Base-by-base conservation (phyloP, 1,140 invertebrate genomes). In the Drosophila parabipectinata region DNA sequence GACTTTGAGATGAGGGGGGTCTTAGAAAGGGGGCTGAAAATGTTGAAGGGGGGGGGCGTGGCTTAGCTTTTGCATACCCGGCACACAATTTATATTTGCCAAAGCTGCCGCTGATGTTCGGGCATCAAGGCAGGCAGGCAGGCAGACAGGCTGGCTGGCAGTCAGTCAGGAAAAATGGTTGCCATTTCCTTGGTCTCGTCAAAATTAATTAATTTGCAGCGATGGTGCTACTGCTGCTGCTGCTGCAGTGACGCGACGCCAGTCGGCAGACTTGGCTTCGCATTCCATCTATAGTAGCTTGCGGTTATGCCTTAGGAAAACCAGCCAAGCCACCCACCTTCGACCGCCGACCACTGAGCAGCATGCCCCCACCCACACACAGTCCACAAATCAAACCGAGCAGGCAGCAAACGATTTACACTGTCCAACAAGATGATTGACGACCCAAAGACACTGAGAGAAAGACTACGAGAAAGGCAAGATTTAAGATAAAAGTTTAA, bases 191-290 rank as follows among this genome's bases (percentile, higher is more conserved):
- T 75, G 51, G 74, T 45, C 79, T 88, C 83, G 83, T 88, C 83
- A 87, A 87, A 87, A 87, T 87, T 87, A 87, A 87, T 87, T 87
- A 87, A 87, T 87, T 87, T 87, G 72, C 76, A 77, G 77, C 74
- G 21, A 21, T 21, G 21, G 21, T 21, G 21, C 21, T 21, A 21
- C 21, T 21, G 21, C 21, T 21, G 57, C 44, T 53, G 59, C 63
- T 54, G 41, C 56, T 15, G 15, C 15, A 57, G 52, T 56, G 30
- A 47, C 61, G 82, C 76, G 54, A 67, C 71, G 62, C 54, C 59
- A 72, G 24, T 14, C 71, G 63, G 57, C 44, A 47, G 74, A 26
- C 51, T 57, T 58, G 21, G 24, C 68, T 34, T 34, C 28, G 32
- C 68, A 52, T 72, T 60, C 72, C 72, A 75, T 75, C 72, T 71